Percentiles rank a stretch among this genome's conserved stretches.
These are phyloP conservation scores for Polyodon spathula DNA, from an alignment of 2,113 vertebrate species.

Conservation along the genomic window DNA sequence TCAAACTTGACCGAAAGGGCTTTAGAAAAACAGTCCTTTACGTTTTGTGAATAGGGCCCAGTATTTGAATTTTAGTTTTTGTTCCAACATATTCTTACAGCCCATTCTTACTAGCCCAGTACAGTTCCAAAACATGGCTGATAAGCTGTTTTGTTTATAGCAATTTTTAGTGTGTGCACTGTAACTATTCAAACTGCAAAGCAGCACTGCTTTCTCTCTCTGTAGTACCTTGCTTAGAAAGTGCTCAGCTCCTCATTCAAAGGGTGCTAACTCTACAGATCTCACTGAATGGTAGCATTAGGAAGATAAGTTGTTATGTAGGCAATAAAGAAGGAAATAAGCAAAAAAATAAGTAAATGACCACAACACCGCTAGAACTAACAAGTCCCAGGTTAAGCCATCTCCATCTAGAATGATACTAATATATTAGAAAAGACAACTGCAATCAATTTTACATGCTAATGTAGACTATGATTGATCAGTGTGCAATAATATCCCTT, in stretches of 20 bases:
- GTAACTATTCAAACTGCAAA: neutral
- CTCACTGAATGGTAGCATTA: neutral
- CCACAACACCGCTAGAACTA: neutral
- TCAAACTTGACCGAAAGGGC: no score
- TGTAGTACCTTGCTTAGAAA: neutral
- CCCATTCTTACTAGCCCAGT: no score
- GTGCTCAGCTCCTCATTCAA: neutral
- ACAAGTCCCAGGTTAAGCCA: neutral
- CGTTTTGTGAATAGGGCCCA: no score
- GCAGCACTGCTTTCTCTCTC: neutral
- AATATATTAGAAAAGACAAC: constrained; percentile 60
- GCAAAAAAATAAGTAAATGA: neutral
- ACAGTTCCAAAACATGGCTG: neutral
- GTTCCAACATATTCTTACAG: no score
- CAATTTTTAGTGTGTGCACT: neutral
- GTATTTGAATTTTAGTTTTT: no score
- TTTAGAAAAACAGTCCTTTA: no score
- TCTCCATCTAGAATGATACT: constrained; percentile 46
- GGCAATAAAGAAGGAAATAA: neutral
- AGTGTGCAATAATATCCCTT: constrained; percentile 40
- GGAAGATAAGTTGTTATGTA: constrained; percentile 28
- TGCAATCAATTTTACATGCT: constrained; percentile 55
- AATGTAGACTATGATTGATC: constrained; percentile 45
- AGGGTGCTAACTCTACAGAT: no score
- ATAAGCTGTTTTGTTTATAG: neutral